Evolutionary conservation across 92 coral and sea anemone species (phyloP), one percentile per base, ranked within the genome.

Genomic region (Pocillopora grandis): DNA sequence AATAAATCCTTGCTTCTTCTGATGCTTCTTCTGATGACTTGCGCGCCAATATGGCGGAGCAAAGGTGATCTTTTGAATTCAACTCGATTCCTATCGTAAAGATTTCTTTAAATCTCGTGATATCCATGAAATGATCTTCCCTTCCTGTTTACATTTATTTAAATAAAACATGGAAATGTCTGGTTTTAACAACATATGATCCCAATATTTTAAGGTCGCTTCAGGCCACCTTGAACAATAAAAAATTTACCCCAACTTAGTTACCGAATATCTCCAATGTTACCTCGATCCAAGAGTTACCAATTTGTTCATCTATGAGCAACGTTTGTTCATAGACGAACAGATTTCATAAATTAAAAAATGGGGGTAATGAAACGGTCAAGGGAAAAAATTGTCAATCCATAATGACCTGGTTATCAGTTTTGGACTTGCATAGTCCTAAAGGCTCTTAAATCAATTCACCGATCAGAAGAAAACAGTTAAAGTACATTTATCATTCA

Each of bases 41-140:
- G n/a, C n/a, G n/a, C n/a, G n/a, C 71, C 74, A 79, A 79, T 79
- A 63, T 36, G 73, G 83, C 73, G 56, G 83, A 35, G 62, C 73
- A 61, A 79, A 63, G 83, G 74, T 62, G 72, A 62, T 57, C 60
- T 57, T 57, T 7, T 57, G 60, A 57, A 7, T 57, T 57, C 60
- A 57, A 57, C 60, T 57, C 60, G 7, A 7, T 7, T 7, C 60
- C 60, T 57, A 12, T 57, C 60, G 12, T 57, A 7, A 57, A 57
- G 60, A 57, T 57, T 57, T 57, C 12, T 57, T 12, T 7, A 57
- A 7, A 57, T 7, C 12, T 57, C 9, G 7, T 57, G 12, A 7
- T 57, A 57, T 12, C 7, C 9, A 64, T 64, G 19, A 5, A 66
- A 66, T n/a, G 21, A 66, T n/a, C 72, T 66, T 4, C 33, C 72